Percentiles rank a stretch among this genome's conserved stretches.
Evolutionary conservation across 2,113 vertebrate species (phyloP).

Genomic region (Cheilinus undulatus): DNA sequence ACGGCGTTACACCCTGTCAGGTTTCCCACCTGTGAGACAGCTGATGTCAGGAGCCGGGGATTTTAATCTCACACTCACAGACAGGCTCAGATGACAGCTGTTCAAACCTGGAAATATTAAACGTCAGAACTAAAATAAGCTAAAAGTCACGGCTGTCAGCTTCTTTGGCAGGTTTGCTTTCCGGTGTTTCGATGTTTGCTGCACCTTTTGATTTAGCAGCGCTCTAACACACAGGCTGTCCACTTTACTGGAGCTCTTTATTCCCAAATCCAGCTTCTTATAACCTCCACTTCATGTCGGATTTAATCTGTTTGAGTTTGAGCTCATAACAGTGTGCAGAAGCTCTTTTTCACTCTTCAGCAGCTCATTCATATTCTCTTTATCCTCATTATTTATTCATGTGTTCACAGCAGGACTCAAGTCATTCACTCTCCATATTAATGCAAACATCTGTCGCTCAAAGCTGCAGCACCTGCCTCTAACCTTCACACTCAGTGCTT

Average conservation of each 20-base stretch:
- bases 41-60: conserved; percentile 34
- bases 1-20: conserved; percentile 34
- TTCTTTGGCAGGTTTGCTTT: conserved; percentile 1
- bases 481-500: conserved; percentile 32
- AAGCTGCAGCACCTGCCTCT: conserved; percentile 36
- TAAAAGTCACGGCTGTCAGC: conserved; percentile 35
- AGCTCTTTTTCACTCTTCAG: conserved; percentile 49
- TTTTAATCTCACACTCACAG: conserved; percentile 26
- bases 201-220: conserved; percentile 2
- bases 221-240: not conserved
- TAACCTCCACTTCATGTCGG: conserved; percentile 27
- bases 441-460: conserved; percentile 58
- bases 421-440: conserved; percentile 35
- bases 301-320: conserved; percentile 36
- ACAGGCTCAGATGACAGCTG: conserved; percentile 9
- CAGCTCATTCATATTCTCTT: conserved; percentile 11
- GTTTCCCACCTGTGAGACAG: conserved; percentile 11
- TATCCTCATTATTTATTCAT: conserved; percentile 62
- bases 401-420: conserved; percentile 39
- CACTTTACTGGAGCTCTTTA: conserved; percentile 11
- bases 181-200: conserved; percentile 18
- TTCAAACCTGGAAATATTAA: conserved; percentile 22
- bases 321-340: conserved; percentile 17
- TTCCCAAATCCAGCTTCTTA: conserved; percentile 6
- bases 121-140: not conserved